Base-by-base conservation (phyloP, 2,888 invertebrate genomes). In the Amiota communis region DNA sequence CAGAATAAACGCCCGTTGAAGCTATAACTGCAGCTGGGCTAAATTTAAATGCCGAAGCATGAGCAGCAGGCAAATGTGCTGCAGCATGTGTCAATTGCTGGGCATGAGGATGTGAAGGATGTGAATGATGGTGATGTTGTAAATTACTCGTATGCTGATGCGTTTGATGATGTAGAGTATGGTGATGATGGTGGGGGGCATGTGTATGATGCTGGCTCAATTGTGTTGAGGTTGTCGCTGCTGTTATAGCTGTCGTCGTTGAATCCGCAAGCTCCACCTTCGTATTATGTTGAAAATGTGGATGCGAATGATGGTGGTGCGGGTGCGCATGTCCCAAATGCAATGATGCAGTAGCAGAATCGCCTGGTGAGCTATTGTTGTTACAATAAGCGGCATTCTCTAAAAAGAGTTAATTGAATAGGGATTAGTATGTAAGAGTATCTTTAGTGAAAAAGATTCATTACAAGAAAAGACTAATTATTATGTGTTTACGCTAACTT, bases 181-280 rank as follows among this genome's bases (percentile, higher is more conserved):
- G 86, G 20, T 86, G 81, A 1, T 83, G 73, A 48, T 75, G 67
- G 51, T 72, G 77, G 11, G 81, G 79, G 36, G 36, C 51, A n/a
- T 68, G 67, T 46, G 17, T 46, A 63, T 68, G 67, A 12, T 46
- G 74, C 72, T 76, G 73, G 23, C 71, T 74, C 3, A 68, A 68
- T n/a, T 68, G 48, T n/a, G 72, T 68, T 48, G 53, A 0, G 78
- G 79, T 1, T 76, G 80, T 1, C 77, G 84, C 0, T 83, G 81
- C 0, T 80, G 80, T 0, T 80, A 81, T 0, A 9, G 81, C 82
- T 13, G 87, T 85, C 64, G 89, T 89, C 15, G 90, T 90, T n/a
- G 90, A 90, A 80, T 90, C 90, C 56, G 90, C 89, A 80, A 89
- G 87, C 78, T 90, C 90, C 49, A 87, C 82, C 80, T 89, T 88